A percentile compares a stretch with the other conserved stretches of the same genome.
Conservation (phyloP, 1,140 invertebrate genomes). For the Lepidotrigona ventralis region DNA sequence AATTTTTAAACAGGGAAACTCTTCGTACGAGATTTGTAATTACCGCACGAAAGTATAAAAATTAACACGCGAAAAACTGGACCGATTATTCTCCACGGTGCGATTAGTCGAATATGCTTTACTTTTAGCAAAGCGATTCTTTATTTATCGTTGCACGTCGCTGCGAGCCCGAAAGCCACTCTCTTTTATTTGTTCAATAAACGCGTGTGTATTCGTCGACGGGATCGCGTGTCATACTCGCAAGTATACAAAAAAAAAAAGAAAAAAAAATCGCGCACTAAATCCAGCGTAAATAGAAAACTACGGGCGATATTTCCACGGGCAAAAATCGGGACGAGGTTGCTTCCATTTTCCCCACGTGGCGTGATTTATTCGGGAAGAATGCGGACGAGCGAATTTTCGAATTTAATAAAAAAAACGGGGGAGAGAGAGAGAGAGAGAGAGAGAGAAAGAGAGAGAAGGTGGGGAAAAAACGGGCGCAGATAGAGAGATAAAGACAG, state of each 20-base stretch:
- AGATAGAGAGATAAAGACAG: neutral
- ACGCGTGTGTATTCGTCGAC: neutral
- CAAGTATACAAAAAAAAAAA: neutral
- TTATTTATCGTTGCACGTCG: no score
- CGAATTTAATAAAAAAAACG: constrained; percentile 11
- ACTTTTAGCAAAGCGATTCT: neutral
- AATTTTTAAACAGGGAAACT: no score
- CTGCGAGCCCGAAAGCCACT: neutral
- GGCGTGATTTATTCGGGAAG: constrained; percentile 25
- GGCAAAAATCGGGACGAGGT: neutral
- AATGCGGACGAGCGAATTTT: constrained; percentile 3
- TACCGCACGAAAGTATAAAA: no score
- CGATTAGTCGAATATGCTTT: neutral
- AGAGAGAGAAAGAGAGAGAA: neutral
- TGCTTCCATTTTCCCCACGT: neutral
- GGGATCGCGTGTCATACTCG: neutral
- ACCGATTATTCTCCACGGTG: neutral
- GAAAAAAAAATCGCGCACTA: neutral
- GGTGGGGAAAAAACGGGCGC: neutral
- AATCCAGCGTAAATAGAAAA: neutral
- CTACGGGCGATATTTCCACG: neutral
- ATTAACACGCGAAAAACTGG: no score
- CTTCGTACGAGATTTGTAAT: no score
- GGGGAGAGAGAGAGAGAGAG: neutral
- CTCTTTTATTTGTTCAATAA: neutral